These are phyloP conservation scores for Saccostrea echinata DNA, from an alignment of 1,140 invertebrate species.

Conservation along the genomic window DNA sequence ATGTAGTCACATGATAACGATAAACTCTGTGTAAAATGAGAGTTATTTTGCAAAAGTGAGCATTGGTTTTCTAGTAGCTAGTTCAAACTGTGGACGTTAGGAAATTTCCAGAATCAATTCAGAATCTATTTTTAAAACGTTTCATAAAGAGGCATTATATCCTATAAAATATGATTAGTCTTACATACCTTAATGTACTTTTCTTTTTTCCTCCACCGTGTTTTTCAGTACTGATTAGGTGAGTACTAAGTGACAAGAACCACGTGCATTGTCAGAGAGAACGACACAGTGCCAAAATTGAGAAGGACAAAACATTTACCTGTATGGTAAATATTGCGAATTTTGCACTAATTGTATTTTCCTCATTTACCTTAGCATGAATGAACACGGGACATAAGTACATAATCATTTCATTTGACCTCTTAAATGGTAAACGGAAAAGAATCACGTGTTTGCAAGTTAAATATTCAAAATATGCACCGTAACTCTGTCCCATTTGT, in stretches of 20 bases:
- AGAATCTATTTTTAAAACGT: too few relatives aligned
- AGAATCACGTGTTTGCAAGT: neutral
- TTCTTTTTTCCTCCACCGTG: too few relatives aligned
- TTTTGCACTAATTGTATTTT: neutral
- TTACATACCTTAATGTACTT: too few relatives aligned
- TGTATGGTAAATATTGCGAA: constrained; percentile 2
- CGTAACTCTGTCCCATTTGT: neutral
- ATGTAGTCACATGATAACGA: neutral
- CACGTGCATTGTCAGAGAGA: neutral
- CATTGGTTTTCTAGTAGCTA: too few relatives aligned
- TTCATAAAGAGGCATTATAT: too few relatives aligned
- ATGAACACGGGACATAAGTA: neutral
- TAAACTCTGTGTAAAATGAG: too few relatives aligned
- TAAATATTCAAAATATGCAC: neutral
- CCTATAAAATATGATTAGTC: too few relatives aligned
- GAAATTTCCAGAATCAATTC: too few relatives aligned
- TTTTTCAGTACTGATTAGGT: too few relatives aligned
- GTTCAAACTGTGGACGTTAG: too few relatives aligned
- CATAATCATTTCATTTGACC: neutral
- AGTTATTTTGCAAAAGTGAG: too few relatives aligned
- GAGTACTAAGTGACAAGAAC: neutral
- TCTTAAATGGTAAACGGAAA: neutral
- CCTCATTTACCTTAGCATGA: neutral
- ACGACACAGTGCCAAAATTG: neutral
- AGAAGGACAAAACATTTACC: constrained; percentile 4